A percentile compares a stretch with the other conserved stretches of the same genome.
Evolutionary conservation across 2,113 vertebrate genomes (phyloP).

Genomic region (Atractosteus spatula): DNA sequence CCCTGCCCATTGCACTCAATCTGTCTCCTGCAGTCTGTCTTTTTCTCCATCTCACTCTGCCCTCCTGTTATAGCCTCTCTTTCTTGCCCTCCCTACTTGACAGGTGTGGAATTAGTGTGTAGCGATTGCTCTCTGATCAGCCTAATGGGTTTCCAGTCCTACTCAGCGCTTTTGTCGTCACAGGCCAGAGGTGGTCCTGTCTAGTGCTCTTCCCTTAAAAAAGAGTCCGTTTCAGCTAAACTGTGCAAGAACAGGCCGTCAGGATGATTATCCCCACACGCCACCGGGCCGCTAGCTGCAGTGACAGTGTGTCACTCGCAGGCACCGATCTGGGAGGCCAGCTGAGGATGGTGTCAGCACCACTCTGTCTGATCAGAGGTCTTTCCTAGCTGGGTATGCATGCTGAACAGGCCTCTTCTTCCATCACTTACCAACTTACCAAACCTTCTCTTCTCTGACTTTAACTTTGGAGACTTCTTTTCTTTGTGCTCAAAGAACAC

Average conservation of each 20-base stretch:
- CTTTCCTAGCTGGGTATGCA: too few relatives aligned
- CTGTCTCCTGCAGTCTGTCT: neutral
- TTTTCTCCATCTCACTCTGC: neutral
- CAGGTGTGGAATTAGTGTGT: too few relatives aligned
- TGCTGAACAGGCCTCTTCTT: too few relatives aligned
- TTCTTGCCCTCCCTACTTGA: too few relatives aligned
- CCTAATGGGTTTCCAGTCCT: too few relatives aligned
- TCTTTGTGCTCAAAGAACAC: too few relatives aligned
- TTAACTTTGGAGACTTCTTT: too few relatives aligned
- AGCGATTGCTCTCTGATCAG: too few relatives aligned
- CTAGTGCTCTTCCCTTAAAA: neutral
- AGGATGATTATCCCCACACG: neutral
- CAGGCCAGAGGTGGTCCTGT: neutral
- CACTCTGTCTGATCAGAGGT: neutral
- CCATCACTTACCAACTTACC: too few relatives aligned
- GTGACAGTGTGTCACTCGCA: neutral
- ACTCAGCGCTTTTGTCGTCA: neutral
- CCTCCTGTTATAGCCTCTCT: too few relatives aligned
- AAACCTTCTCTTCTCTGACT: too few relatives aligned
- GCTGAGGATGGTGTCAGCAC: neutral
- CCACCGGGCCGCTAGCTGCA: neutral
- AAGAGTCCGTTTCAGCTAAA: neutral
- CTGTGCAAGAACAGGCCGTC: neutral
- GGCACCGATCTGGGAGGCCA: neutral
- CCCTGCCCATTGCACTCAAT: neutral